These are phyloP conservation scores for Nanger granti DNA, from an alignment of 2,113 vertebrate species.

Conservation along the genomic window DNA sequence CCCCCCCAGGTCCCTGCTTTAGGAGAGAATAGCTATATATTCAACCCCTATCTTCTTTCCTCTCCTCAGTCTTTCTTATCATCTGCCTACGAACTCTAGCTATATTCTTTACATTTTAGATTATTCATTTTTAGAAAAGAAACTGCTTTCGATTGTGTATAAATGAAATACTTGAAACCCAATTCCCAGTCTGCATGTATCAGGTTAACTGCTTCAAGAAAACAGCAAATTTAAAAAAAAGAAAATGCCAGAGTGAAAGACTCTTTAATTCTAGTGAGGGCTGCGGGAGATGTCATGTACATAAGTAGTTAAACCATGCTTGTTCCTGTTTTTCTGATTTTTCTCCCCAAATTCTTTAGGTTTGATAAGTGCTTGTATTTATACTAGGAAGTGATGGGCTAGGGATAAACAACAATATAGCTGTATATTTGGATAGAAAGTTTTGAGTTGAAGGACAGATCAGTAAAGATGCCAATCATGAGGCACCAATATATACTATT, in stretches of 20 bases:
- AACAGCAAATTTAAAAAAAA: background rate
- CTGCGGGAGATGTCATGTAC: background rate
- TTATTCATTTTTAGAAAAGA: background rate
- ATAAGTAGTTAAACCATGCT: background rate
- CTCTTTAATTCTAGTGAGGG: background rate
- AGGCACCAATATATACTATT: background rate
- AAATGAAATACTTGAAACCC: background rate
- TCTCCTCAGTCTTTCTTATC: background rate
- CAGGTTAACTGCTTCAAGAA: background rate
- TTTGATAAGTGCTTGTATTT: background rate
- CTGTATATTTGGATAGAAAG: background rate
- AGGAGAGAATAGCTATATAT: background rate
- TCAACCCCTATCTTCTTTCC: background rate
- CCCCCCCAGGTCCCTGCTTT: background rate
- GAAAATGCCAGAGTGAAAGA: background rate
- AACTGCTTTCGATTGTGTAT: background rate
- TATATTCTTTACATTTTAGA: slow-evolving; percentile 1
- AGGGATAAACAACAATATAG: background rate
- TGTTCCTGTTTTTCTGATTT: background rate
- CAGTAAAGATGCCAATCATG: background rate
- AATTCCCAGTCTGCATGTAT: background rate
- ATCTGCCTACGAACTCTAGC: background rate
- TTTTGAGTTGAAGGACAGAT: background rate
- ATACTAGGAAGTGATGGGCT: background rate
- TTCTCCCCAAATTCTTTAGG: background rate